phyloP scores from a whole-genome alignment of 2,797 vertebrate species.

The Parauchenoglanis punctatus region DNA sequence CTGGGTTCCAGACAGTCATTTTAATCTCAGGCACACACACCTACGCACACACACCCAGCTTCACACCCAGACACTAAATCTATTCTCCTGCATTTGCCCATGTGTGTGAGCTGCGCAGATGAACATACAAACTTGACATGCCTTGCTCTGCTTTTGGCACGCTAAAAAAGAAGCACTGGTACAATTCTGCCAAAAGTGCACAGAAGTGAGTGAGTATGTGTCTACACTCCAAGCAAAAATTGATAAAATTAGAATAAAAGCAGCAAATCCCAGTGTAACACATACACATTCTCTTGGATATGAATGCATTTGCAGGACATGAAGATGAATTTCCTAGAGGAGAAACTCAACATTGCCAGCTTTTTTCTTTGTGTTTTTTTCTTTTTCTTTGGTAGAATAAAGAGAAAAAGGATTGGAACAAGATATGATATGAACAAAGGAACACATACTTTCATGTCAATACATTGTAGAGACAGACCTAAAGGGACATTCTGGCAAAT shows the following conservation, averaged over 20 bases:
- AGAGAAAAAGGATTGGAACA: conserved; percentile 43
- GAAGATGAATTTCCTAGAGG: conserved; percentile 29
- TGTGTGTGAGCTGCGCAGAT: conserved; percentile 30
- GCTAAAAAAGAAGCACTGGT: conserved; percentile 30
- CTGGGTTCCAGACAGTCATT: background rate
- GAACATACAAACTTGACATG: conserved; percentile 49
- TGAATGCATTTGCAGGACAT: background rate
- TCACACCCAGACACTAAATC: conserved; percentile 13
- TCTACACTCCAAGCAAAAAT: conserved; percentile 47
- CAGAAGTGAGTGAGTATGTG: background rate
- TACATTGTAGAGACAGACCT: background rate
- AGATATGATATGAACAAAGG: background rate
- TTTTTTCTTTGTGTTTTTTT: conserved; percentile 33
- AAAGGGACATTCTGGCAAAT: conserved; percentile 13
- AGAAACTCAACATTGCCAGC: background rate
- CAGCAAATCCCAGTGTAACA: conserved; percentile 39
- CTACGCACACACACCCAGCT: conserved; percentile 54
- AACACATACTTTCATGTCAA: background rate
- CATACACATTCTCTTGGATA: conserved; percentile 21
- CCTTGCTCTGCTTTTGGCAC: conserved; percentile 44
- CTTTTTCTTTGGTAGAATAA: conserved; percentile 48
- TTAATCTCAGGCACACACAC: conserved; percentile 55
- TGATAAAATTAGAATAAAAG: conserved; percentile 54
- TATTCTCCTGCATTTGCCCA: background rate
- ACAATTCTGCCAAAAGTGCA: conserved; percentile 23